phyloP scores from a whole-genome alignment of 2,888 invertebrate species.

The Tetropium fuscum region DNA sequence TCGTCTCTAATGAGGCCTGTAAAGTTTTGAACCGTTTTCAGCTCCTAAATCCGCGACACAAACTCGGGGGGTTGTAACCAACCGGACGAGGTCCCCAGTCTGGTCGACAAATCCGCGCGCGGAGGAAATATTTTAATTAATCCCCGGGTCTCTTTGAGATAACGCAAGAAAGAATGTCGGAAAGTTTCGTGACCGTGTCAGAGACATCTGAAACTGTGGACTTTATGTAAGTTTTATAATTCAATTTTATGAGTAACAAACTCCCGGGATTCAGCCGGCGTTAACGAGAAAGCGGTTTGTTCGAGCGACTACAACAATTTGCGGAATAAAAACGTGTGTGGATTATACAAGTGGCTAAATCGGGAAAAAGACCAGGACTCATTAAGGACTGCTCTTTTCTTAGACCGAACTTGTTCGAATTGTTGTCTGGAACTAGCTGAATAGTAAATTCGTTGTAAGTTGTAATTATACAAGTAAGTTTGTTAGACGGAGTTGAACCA shows the following conservation, averaged over 20 bases:
- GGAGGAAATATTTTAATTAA: constrained; percentile 27
- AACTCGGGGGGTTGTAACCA: constrained; percentile 5
- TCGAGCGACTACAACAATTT: constrained; percentile 33
- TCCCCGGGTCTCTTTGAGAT: constrained; percentile 9
- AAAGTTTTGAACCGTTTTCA: neutral
- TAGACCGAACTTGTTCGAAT: no score
- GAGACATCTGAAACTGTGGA: constrained; percentile 22
- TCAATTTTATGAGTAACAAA: constrained; percentile 32
- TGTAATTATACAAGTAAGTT: no score
- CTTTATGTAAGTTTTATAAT: constrained; percentile 33
- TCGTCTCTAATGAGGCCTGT: neutral
- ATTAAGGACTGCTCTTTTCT: constrained; percentile 17
- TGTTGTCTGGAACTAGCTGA: neutral
- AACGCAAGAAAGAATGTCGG: constrained; percentile 6
- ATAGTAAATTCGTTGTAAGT: constrained; percentile 13
- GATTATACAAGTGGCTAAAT: constrained; percentile 19
- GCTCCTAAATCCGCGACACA: neutral
- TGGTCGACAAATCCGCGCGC: constrained; percentile 10
- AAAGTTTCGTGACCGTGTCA: constrained; percentile 20
- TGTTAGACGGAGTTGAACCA: no score
- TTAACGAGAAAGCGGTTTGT: constrained; percentile 34
- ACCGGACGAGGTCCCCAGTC: constrained; percentile 2
- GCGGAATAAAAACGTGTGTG: constrained; percentile 34
- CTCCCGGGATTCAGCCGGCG: constrained; percentile 29
- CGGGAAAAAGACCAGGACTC: constrained; percentile 14